phyloP scores from a whole-genome alignment of 30 jellyfish, hydroid and myxozoan genomes.

The Pelagia noctiluca region DNA sequence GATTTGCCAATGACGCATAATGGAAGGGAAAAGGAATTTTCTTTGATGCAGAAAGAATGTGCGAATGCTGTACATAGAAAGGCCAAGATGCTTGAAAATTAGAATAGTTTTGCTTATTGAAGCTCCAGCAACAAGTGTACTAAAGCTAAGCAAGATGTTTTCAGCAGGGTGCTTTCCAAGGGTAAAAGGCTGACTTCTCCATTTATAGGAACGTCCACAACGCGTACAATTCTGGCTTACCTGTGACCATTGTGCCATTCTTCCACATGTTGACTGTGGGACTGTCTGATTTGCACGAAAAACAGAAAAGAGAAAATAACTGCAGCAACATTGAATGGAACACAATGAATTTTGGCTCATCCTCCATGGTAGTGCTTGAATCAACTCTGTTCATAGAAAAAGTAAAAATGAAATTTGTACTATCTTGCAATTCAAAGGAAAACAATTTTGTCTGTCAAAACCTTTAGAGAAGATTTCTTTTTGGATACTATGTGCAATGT shows the following conservation, averaged over 20 bases:
- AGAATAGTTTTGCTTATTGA: conserved; percentile 26
- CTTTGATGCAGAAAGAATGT: not conserved
- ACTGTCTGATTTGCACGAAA: not conserved
- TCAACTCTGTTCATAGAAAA: not conserved
- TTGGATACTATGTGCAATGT: too few species aligned
- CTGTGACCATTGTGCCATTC: not conserved
- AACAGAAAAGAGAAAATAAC: not conserved
- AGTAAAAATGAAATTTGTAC: not conserved
- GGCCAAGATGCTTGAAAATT: not conserved
- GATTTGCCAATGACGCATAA: not conserved
- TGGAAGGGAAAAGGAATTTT: conserved; percentile 32
- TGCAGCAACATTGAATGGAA: not conserved
- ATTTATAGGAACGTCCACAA: not conserved
- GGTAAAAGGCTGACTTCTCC: not conserved
- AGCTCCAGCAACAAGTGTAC: not conserved
- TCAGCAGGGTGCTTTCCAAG: conserved; percentile 17
- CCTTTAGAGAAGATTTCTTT: too few species aligned
- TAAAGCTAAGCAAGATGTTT: not conserved
- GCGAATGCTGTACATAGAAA: not conserved
- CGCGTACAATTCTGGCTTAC: conserved; percentile 15
- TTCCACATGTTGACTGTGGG: not conserved
- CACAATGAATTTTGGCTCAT: not conserved
- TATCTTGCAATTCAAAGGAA: not conserved
- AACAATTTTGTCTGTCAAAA: too few species aligned
- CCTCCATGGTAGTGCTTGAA: not conserved